phyloP scores from a whole-genome alignment of 2,113 vertebrate species.

The Hippocampus guttulatus region DNA sequence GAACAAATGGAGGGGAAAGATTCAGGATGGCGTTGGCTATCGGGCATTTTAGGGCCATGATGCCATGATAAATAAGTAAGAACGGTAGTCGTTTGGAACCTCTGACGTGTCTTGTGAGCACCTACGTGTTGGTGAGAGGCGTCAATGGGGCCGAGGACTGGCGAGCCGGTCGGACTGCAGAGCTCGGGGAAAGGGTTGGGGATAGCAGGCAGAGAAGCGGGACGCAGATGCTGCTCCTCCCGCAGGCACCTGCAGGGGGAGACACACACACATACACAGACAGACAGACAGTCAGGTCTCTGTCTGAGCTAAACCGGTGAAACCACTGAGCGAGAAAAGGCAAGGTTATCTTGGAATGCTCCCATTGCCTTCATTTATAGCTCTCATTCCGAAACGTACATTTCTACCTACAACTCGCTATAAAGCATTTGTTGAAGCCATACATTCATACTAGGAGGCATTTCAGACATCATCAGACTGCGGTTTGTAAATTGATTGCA shows the following conservation, averaged over 20 bases:
- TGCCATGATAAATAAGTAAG: neutral
- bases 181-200: conserved; percentile 97
- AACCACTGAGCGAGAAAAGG: neutral
- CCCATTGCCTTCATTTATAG: neutral
- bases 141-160: conserved; percentile 78
- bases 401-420: neutral
- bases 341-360: neutral
- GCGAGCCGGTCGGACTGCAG: conserved; percentile 81
- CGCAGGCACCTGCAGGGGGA: conserved; percentile 80
- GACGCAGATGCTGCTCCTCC: conserved; percentile 85
- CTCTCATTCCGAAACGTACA: neutral
- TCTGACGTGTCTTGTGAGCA: neutral
- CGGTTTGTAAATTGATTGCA: no score
- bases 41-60: neutral
- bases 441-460: no score
- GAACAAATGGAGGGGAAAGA: neutral
- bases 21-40: neutral
- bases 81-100: no score
- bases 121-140: conserved; percentile 81
- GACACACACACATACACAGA: conserved; percentile 16
- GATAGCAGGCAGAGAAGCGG: conserved; percentile 90
- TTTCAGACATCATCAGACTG: no score
- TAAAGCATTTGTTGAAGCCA: neutral
- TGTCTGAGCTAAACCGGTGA: neutral
- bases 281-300: neutral